Conservation (phyloP, 53 echinoderm and acorn worm genomes). For the Paracentrotus lividus region DNA sequence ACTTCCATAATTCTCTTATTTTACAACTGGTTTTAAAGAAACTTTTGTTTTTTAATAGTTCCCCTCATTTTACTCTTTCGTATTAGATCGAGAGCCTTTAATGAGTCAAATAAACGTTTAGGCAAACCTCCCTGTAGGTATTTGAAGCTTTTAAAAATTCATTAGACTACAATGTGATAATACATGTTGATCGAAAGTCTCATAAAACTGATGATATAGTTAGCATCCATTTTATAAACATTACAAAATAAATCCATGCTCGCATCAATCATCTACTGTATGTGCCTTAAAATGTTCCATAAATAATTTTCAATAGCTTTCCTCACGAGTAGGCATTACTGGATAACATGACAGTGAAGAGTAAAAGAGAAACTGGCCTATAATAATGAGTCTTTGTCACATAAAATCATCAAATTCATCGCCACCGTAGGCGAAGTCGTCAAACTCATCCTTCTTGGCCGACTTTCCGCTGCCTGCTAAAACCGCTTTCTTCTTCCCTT, state of each 20-base stretch:
- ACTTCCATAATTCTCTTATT: too few species aligned
- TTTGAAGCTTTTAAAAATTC: background rate
- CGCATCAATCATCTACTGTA: background rate
- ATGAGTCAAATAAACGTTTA: too few species aligned
- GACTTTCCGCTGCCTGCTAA: conserved; percentile 87
- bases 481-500: conserved; percentile 89
- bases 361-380: conserved; percentile 9
- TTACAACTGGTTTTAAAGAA: too few species aligned
- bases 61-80: too few species aligned
- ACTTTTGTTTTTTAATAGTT: too few species aligned
- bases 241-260: conserved; percentile 6
- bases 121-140: too few species aligned
- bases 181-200: background rate
- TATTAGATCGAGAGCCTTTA: too few species aligned
- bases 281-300: background rate
- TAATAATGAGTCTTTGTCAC: conserved; percentile 72
- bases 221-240: background rate
- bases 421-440: conserved; percentile 71
- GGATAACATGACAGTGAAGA: conserved; percentile 11
- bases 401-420: conserved; percentile 94
- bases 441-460: conserved; percentile 80
- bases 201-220: background rate
- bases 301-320: background rate
- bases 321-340: background rate
- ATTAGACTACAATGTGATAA: background rate